Conservation (phyloP, 2,113 vertebrate genomes). For the Nothobranchius kuhntae region DNA sequence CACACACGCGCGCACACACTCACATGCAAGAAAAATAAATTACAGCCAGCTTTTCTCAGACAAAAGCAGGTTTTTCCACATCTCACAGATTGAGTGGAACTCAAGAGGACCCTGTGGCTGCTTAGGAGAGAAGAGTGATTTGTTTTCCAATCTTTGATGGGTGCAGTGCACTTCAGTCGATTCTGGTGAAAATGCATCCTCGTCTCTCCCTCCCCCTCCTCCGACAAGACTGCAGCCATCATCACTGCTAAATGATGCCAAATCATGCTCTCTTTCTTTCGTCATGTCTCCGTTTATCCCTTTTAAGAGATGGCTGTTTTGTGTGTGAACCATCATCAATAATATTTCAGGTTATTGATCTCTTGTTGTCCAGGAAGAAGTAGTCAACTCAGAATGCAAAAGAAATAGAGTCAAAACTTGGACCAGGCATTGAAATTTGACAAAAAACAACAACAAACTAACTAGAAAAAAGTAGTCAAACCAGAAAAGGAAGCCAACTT, state of each 20-base stretch:
- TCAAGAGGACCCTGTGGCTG: slow-evolving; percentile 25
- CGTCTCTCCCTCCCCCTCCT: slow-evolving; percentile 3
- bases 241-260: slow-evolving; percentile 10
- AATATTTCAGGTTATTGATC: slow-evolving; percentile 1
- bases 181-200: slow-evolving; percentile 27
- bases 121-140: slow-evolving; percentile 2
- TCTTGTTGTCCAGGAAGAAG: not conserved
- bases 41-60: not conserved
- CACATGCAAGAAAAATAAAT: not conserved
- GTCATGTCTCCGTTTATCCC: not conserved
- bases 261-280: slow-evolving; percentile 1
- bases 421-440: not conserved
- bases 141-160: slow-evolving; percentile 37
- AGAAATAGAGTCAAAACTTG: not conserved
- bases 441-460: not conserved
- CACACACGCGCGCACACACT: not conserved
- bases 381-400: slow-evolving; percentile 3
- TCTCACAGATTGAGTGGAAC: slow-evolving; percentile 22
- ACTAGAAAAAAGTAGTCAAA: not conserved
- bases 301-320: slow-evolving; percentile 10
- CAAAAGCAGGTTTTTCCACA: not conserved
- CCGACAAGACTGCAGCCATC: slow-evolving; percentile 1
- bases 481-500: not conserved
- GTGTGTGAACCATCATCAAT: not conserved
- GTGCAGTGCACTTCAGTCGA: slow-evolving; percentile 29